Conservation (phyloP, 2,797 vertebrate genomes). For the Falco berigora region DNA sequence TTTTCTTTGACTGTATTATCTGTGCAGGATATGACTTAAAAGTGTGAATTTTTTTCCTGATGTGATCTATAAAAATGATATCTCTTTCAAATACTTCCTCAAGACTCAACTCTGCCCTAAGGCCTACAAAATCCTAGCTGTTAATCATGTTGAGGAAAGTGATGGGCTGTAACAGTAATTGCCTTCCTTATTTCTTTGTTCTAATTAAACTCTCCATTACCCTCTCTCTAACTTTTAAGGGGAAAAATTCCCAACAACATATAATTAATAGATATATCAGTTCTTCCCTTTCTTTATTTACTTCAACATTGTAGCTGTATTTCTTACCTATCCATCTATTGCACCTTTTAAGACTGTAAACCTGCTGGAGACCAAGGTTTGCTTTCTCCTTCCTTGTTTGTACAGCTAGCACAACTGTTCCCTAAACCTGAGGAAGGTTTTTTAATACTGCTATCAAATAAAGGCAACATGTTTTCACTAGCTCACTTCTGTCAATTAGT, state of each 20-base stretch:
- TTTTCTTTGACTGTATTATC: slow-evolving; percentile 39
- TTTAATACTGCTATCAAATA: not conserved
- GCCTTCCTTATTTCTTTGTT: slow-evolving; percentile 13
- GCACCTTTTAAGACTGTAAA: not conserved
- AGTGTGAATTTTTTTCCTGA: not conserved
- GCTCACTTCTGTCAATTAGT: not conserved
- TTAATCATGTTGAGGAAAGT: slow-evolving; percentile 39
- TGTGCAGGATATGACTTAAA: slow-evolving; percentile 1
- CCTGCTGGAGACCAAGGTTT: not conserved
- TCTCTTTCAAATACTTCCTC: slow-evolving; percentile 37
- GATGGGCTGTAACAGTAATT: slow-evolving; percentile 39
- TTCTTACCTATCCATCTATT: not conserved
- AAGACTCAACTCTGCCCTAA: slow-evolving; percentile 30
- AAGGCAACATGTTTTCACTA: not conserved
- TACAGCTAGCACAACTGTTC: not conserved
- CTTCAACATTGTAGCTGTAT: not conserved
- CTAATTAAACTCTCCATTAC: slow-evolving; percentile 56
- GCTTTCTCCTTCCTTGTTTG: not conserved
- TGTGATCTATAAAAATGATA: slow-evolving; percentile 30
- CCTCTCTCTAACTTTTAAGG: not conserved
- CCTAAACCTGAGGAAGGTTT: not conserved
- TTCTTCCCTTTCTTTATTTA: slow-evolving; percentile 6
- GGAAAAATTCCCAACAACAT: slow-evolving; percentile 1
- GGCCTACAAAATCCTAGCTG: slow-evolving; percentile 37
- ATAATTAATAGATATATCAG: slow-evolving; percentile 8